Percentiles rank a stretch among this genome's conserved stretches.
Evolutionary conservation across 2,888 invertebrate species (phyloP).

Genomic region (Tethea ocularis): DNA sequence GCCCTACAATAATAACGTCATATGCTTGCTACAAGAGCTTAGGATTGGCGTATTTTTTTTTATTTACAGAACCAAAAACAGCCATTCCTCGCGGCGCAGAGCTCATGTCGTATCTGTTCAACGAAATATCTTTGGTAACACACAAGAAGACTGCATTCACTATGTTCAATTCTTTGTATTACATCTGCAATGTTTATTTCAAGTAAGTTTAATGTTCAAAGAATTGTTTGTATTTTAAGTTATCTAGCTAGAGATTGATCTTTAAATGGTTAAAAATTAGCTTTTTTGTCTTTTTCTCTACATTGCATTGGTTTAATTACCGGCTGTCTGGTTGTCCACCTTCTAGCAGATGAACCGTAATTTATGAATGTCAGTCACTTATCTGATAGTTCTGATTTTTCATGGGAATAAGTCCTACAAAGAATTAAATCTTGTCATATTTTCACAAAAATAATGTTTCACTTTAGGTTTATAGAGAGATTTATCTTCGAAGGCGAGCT

Average conservation of each 20-base stretch:
- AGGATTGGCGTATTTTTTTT: neutral
- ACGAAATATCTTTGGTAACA: constrained; percentile 84
- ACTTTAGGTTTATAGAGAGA: constrained; percentile 87
- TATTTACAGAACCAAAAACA: constrained; percentile 50
- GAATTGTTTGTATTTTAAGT: too few species aligned
- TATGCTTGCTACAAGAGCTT: too few species aligned
- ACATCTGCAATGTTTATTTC: constrained; percentile 84
- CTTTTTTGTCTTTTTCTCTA: too few species aligned
- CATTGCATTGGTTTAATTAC: too few species aligned
- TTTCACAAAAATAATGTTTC: neutral
- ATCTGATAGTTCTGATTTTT: too few species aligned
- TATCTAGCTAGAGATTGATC: too few species aligned
- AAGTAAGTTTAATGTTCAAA: constrained; percentile 66
- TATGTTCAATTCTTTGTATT: constrained; percentile 82
- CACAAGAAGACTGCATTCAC: constrained; percentile 81
- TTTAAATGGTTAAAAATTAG: too few species aligned
- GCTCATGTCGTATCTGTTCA: constrained; percentile 86
- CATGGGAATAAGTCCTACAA: too few species aligned
- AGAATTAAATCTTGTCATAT: neutral
- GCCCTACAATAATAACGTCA: too few species aligned
- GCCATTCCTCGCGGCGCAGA: constrained; percentile 80
- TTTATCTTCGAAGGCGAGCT: constrained; percentile 94
- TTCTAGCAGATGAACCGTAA: too few species aligned
- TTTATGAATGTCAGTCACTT: too few species aligned
- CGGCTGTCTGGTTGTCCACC: too few species aligned